phyloP scores from a whole-genome alignment of 2,113 vertebrate species.

The Percopsis transmontana region DNA sequence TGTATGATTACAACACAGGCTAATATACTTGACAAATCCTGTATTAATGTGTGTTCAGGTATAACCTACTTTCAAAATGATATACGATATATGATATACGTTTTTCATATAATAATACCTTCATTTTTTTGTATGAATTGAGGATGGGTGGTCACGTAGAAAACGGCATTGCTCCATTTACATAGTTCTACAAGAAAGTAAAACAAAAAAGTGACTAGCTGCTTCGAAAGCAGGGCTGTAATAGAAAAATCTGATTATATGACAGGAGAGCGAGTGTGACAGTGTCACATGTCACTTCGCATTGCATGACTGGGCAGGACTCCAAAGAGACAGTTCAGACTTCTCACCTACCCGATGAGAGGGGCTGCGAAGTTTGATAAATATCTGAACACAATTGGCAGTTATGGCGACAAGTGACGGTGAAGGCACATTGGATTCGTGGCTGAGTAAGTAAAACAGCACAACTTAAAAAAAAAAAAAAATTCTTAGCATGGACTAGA shows the following conservation, averaged over 20 bases:
- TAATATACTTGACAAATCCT: too few relatives aligned
- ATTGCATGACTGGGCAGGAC: neutral
- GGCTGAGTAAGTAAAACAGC: slow-evolving; percentile 66
- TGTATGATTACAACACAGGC: too few relatives aligned
- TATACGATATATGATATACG: too few relatives aligned
- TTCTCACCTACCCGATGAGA: slow-evolving; percentile 9
- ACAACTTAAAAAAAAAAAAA: neutral
- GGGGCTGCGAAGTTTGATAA: neutral
- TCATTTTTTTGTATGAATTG: too few relatives aligned
- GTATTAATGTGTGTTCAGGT: too few relatives aligned
- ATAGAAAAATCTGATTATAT: neutral
- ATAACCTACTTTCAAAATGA: too few relatives aligned
- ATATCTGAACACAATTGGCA: neutral
- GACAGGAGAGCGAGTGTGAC: slow-evolving; percentile 48
- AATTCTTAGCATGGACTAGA: neutral
- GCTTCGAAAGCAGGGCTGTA: slow-evolving; percentile 1
- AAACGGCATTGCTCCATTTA: too few relatives aligned
- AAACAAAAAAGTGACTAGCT: too few relatives aligned
- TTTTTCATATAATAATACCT: too few relatives aligned
- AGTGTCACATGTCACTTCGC: slow-evolving; percentile 67
- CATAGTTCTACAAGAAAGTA: too few relatives aligned
- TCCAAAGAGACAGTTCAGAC: slow-evolving; percentile 34
- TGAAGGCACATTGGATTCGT: slow-evolving; percentile 56
- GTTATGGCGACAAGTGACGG: slow-evolving; percentile 63
- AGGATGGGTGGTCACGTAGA: too few relatives aligned